Evolutionary conservation across 2,888 invertebrate genomes (phyloP), one percentile per base, ranked within the genome.

Genomic region (Melolontha melolontha): DNA sequence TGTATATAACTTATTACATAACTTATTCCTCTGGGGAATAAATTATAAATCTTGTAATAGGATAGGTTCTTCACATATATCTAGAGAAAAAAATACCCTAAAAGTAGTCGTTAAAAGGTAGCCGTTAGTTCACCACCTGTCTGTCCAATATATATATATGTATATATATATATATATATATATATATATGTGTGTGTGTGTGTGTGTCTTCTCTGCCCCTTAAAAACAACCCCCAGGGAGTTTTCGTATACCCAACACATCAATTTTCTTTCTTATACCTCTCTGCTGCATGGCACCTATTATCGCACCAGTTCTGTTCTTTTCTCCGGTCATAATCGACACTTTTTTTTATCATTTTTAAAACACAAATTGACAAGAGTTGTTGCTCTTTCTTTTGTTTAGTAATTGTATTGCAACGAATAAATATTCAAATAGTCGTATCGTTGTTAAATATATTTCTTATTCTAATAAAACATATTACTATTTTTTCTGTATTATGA

Each of bases 81-180:
- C 34, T 34, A 51, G 17, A 17, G 51, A 17, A 51, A 22, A 22
- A 22, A 10, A 10, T 10, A 6, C 10, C 27, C 27, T 51, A 17
- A n/a, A 55, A 17, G 47, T 29, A 29, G 16, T 59, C 41, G 59
- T 59, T 59, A 59, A 59, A 59, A 59, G 41, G 64, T 52, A 64
- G 64, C 51, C 47, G 51, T 64, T 64, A 52, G 65, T 52, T 64
- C 59, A 70, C 71, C 71, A 71, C 70, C 71, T 71, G 71, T 66
- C 71, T 39, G 49, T 59, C 59, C 66, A n/a, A 54, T 69, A 59
- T 63, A 63, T 62, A 57, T 22, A 50, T 50, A n/a, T 16, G 7
- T 50, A 50, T 17, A 50, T 50, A 17, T 47, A 47, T 47, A 16
- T 16, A 16, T 16, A 50, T 57, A 49, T 52, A 42, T 59, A 44